A percentile compares a stretch with the other conserved stretches of the same genome.
phyloP scores from a whole-genome alignment of 2,113 vertebrate genomes.

The Acinonyx jubatus region DNA sequence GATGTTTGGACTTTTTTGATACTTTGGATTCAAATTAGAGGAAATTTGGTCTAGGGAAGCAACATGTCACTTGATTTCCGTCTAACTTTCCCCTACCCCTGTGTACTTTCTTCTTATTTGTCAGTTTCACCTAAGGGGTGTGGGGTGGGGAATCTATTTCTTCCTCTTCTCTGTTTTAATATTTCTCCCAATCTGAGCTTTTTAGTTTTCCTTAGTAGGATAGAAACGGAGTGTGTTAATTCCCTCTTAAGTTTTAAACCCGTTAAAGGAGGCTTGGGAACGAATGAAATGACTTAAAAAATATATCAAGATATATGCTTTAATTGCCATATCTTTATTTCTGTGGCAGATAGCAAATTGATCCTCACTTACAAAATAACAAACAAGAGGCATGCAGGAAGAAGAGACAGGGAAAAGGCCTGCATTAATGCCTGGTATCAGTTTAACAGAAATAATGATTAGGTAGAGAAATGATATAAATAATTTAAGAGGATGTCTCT shows the following conservation, averaged over 20 bases:
- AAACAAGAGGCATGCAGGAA: not conserved
- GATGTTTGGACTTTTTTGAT: not conserved
- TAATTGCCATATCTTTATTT: conserved; percentile 15
- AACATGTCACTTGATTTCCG: not conserved
- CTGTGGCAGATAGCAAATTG: not conserved
- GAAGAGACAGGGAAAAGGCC: not conserved
- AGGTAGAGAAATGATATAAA: conserved; percentile 81
- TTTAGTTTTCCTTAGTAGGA: not conserved
- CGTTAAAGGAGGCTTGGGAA: not conserved
- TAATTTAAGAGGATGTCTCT: conserved; percentile 81
- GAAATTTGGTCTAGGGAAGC: not conserved
- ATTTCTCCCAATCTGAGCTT: not conserved
- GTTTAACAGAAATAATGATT: conserved; percentile 81
- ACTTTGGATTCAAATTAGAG: conserved; percentile 1
- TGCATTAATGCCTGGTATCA: conserved; percentile 67
- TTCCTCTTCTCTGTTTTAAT: not conserved
- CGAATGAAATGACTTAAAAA: not conserved
- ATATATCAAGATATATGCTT: not conserved
- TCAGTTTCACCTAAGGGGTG: not conserved
- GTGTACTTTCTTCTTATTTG: not conserved
- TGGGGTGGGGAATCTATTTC: not conserved
- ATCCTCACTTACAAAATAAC: conserved; percentile 16
- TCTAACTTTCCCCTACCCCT: not conserved
- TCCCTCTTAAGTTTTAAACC: not conserved
- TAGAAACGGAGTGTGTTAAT: not conserved